Evolutionary conservation across 2,888 invertebrate genomes (phyloP), one percentile per base, ranked within the genome.

Genomic region (Villa cingulata): DNA sequence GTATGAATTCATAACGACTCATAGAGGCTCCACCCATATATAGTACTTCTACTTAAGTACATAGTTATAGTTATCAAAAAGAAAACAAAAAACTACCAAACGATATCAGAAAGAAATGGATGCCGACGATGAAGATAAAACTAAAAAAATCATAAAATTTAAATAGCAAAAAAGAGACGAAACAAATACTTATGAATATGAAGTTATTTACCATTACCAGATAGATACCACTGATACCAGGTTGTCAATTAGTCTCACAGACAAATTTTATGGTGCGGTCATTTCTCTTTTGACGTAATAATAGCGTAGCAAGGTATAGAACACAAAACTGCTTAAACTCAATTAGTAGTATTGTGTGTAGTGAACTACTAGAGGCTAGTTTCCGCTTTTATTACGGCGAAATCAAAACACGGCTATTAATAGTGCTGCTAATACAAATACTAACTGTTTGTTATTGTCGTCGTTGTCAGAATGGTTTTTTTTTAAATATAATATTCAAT

Each of bases 381-480:
- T 46, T 46, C 46, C 46, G 46, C 41, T 46, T 41, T 41, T 23
- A 37, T 37, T 41, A 46, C 29, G 37, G 36, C 29, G 41, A 41
- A 41, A 37, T 46, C 41, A 42, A 46, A 46, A 42, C n/a, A n/a
- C n/a, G n/a, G n/a, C n/a, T n/a, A n/a, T n/a, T n/a, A n/a, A n/a
- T n/a, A n/a, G n/a, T n/a, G n/a, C n/a, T n/a, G n/a, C n/a, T n/a
- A n/a, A n/a, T n/a, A n/a, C n/a, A n/a, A n/a, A 37, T 32, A 27
- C 27, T 27, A 6, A 2, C 27, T 27, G 27, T 10, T 1, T 9
- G 7, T 27, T 27, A 12, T 14, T 32, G 29, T 14, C 16, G 51
- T 47, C 51, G 29, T 3, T 15, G 51, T 49, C 51, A 49, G 45
- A 47, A 43, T 46, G 41, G 39, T 43, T n/a, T 19, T 32, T 9